A percentile compares a stretch with the other conserved stretches of the same genome.
These are phyloP conservation scores for Lochmaea capreae DNA, from an alignment of 2,888 invertebrate genomes.

Conservation along the genomic window DNA sequence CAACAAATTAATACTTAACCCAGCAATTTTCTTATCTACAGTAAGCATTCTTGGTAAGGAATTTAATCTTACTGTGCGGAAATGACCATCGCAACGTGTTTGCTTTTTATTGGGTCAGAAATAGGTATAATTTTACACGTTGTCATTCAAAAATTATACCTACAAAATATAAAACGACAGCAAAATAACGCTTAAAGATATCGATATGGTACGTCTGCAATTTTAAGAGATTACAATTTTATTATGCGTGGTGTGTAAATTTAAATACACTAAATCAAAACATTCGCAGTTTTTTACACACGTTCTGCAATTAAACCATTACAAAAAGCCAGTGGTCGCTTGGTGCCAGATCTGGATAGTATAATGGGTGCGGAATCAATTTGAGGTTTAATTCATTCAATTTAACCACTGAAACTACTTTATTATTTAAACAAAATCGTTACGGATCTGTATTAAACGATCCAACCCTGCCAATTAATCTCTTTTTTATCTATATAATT, in stretches of 20 bases:
- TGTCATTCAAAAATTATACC: conserved; percentile 9
- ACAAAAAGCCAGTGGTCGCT: too few species aligned
- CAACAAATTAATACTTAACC: background rate
- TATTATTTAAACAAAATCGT: too few species aligned
- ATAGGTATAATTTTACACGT: conserved; percentile 15
- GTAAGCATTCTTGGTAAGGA: conserved; percentile 26
- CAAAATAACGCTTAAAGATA: background rate
- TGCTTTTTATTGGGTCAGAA: conserved; percentile 8
- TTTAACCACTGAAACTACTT: too few species aligned
- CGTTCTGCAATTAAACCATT: too few species aligned
- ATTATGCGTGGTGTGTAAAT: background rate
- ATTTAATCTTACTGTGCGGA: conserved; percentile 36
- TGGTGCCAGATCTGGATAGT: too few species aligned
- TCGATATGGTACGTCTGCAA: conserved; percentile 5
- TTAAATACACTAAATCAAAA: background rate
- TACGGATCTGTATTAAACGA: background rate
- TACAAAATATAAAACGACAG: background rate
- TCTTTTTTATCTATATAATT: conserved; percentile 22
- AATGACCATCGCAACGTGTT: conserved; percentile 38
- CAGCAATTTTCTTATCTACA: conserved; percentile 24
- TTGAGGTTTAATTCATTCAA: too few species aligned
- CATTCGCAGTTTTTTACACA: background rate
- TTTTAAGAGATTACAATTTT: conserved; percentile 5
- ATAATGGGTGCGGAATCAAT: too few species aligned
- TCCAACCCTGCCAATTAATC: background rate